Evolutionary conservation across 2,797 vertebrate genomes (phyloP), one percentile per base, ranked within the genome.

Genomic region (Astyanax mexicanus): DNA sequence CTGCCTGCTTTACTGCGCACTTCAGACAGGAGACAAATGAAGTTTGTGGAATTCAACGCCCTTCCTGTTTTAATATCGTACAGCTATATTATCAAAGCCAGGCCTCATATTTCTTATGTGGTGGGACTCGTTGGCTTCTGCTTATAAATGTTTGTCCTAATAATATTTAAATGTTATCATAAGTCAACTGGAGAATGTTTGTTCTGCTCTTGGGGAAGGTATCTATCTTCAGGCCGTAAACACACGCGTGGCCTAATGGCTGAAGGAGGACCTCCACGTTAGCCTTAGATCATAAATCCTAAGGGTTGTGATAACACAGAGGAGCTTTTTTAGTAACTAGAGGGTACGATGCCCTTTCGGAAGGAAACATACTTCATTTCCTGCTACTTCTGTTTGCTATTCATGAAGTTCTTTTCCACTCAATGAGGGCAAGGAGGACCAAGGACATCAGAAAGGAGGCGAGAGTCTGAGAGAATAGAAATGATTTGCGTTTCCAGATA

Each of bases 401-500:
- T 65, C 23, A 29, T 42, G 37, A 64, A 12, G 15, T 27, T 65
- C 42, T 45, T 47, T 45, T 55, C 49, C 32, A 23, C 35, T 25
- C 52, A 49, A 15, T 23, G n/a, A 6, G 44, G 44, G 6, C 13
- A 38, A 54, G 29, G 66, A 54, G 29, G 66, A 38, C 11, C 49
- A 38, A 54, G 62, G 62, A 25, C 29, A 13, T 47, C 40, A 44
- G 51, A 44, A 29, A 32, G n/a, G 27, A 61, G 35, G 38, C 49
- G 19, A 40, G 54, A 51, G 44, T 69, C 37, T 52, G 19, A 19
- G 11, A 38, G 57, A 69, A 10, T 25, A 17, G 19, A 40, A 64
- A 45, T 55, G 52, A 75, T 40, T 77, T 57, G 64, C 58, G 6
- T 32, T 6, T n/a, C n/a, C n/a, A n/a, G n/a, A n/a, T n/a, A n/a